Base-by-base conservation (phyloP, 2,797 vertebrate species). In the Sebastes itinus region DNA sequence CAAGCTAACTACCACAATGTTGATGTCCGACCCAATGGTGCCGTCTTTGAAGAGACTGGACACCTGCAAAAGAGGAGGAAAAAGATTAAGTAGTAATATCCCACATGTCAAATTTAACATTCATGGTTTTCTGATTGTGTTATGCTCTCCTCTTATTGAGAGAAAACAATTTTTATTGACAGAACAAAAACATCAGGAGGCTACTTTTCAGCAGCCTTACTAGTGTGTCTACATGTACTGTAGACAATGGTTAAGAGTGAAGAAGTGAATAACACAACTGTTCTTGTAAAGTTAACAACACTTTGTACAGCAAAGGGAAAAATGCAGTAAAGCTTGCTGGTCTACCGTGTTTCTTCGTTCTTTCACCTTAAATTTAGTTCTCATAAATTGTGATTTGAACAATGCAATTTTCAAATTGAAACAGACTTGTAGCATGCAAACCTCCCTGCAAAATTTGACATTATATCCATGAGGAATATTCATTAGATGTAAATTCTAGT, bases 1-100 rank as follows among this genome's bases (percentile, higher is more conserved):
- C 77, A 99, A 95, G 89, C 98, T 98, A 72, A 99, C 98, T 79
- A 99, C 96, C 3, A 99, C 95, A 25, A 99, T 97, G 89, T 97
- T 99, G 85, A 99, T 99, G 83, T 99, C 98, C 1, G 96, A 96
- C 88, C 98, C 98, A 80, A 99, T 99, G 64, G 98, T 99, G 82
- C 98, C 98, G 76, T 99, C 98, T 94, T 99, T 99, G 89, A 99
- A 99, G 4, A 99, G 96, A 88, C 97, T 99, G 78, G 98, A 99
- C 60, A 99, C 98, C 98, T 99, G 89, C 42, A 75, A 64, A 55
- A 78, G 1, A 68, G 13, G 6, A 16, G 10, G 1, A 55, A 5
- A 28, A 2, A 6, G 0, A 25, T 33, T 11, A 28, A 46, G 33
- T 30, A 7, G 7, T 25, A 20, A 71, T 18, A 32, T 38, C 2